Conservation (phyloP, 1,140 invertebrate species). For the Eumaeus atala region DNA sequence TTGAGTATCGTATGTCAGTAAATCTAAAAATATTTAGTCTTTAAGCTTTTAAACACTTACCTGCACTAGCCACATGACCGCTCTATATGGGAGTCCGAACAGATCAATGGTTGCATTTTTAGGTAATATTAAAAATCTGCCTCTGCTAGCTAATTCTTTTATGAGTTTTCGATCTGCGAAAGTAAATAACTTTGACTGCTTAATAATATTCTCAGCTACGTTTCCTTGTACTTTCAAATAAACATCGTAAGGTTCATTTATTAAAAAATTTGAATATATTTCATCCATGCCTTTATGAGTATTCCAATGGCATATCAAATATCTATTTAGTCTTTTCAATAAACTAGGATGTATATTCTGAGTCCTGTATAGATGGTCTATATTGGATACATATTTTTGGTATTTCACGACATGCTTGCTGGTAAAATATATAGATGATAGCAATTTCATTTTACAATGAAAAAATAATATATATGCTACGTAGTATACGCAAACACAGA, state of each 20-base stretch:
- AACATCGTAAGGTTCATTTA: conserved; percentile 51
- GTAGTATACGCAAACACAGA: conserved; percentile 22
- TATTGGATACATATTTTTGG: conserved; percentile 46
- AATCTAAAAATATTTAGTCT: too few relatives aligned
- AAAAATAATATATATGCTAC: conserved; percentile 31
- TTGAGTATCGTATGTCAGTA: too few relatives aligned
- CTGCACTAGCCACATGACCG: conserved; percentile 45
- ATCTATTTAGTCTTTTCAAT: conserved; percentile 42
- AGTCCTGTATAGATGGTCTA: conserved; percentile 40
- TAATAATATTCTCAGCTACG: conserved; percentile 45
- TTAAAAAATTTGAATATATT: conserved; percentile 42
- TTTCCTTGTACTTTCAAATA: conserved; percentile 55
- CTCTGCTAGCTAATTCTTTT: conserved; percentile 40
- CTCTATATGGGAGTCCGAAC: conserved; percentile 41
- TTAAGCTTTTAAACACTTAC: conserved; percentile 37
- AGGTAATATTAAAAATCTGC: conserved; percentile 45
- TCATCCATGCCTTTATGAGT: conserved; percentile 51
- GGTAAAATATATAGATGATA: conserved; percentile 41
- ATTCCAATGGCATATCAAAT: conserved; percentile 55
- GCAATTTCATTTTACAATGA: conserved; percentile 32
- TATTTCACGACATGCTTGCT: conserved; percentile 38
- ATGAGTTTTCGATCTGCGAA: conserved; percentile 41
- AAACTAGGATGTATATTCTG: conserved; percentile 48
- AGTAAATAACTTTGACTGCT: conserved; percentile 34
- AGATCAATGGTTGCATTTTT: conserved; percentile 38